Conservation (phyloP, 1,140 invertebrate species). For the Harpegnathos saltator region DNA sequence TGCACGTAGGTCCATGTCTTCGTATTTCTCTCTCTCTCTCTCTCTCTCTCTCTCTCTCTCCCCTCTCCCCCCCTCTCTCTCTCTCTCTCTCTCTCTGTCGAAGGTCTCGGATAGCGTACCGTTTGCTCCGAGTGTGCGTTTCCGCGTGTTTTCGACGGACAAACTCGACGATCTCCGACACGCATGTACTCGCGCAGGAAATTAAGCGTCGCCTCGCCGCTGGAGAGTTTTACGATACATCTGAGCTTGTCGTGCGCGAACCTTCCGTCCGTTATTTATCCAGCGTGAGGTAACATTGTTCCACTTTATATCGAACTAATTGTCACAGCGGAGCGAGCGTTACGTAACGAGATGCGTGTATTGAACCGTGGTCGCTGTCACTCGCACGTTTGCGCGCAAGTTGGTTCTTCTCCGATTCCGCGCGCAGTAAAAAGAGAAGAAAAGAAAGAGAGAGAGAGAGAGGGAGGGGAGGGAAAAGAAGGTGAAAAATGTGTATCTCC, state of each 20-base stretch:
- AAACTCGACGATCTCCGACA: neutral
- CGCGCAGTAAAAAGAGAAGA: too few relatives aligned
- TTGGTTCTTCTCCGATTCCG: too few relatives aligned
- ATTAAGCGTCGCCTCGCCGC: neutral
- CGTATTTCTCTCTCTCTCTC: too few relatives aligned
- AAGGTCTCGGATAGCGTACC: slow-evolving; percentile 31
- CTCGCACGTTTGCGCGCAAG: too few relatives aligned
- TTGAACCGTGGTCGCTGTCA: neutral
- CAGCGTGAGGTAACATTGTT: neutral
- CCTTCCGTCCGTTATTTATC: neutral
- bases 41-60: too few relatives aligned
- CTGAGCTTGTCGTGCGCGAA: too few relatives aligned
- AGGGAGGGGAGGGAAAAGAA: too few relatives aligned
- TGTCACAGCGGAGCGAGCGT: neutral
- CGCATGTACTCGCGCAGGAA: neutral
- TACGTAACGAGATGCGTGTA: neutral
- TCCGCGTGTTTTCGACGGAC: slow-evolving; percentile 17
- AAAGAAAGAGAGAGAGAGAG: too few relatives aligned
- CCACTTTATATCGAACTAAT: slow-evolving; percentile 6
- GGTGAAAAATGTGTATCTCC: neutral
- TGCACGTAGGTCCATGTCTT: slow-evolving; percentile 54
- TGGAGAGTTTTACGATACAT: too few relatives aligned
- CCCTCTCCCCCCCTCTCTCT: too few relatives aligned
- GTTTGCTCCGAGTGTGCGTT: slow-evolving; percentile 40
- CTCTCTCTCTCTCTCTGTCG: too few relatives aligned